Evolutionary conservation across 1,140 invertebrate genomes (phyloP).

Genomic region (Mizuhopecten yessoensis): DNA sequence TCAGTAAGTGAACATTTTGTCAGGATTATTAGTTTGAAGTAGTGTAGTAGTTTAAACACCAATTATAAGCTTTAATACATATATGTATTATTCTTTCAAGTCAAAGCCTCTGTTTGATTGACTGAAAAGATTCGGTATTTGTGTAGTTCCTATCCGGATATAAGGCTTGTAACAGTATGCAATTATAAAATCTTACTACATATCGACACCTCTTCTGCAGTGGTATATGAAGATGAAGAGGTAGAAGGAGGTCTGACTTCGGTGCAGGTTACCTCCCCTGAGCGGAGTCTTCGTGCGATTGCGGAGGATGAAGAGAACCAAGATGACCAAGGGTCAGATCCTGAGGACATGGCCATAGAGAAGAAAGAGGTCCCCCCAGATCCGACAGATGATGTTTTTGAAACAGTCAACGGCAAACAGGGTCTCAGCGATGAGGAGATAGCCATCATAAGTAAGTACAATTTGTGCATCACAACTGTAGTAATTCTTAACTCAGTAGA

Average conservation of each 20-base stretch:
- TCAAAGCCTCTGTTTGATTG: too few species aligned
- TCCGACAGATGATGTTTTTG: slow-evolving; percentile 70
- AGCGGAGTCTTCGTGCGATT: slow-evolving; percentile 74
- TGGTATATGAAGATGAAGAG: slow-evolving; percentile 58
- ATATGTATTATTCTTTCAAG: too few species aligned
- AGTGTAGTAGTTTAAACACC: too few species aligned
- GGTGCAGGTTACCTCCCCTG: slow-evolving; percentile 63
- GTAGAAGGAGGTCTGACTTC: slow-evolving; percentile 50
- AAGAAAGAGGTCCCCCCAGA: slow-evolving; percentile 41
- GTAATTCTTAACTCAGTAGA: background rate
- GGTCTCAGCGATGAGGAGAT: slow-evolving; percentile 76
- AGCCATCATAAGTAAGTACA: slow-evolving; percentile 72
- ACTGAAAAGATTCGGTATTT: too few species aligned
- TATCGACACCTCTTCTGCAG: background rate
- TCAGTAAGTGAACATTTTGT: slow-evolving; percentile 62
- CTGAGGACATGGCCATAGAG: slow-evolving; percentile 46
- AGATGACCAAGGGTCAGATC: slow-evolving; percentile 65
- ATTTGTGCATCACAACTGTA: background rate
- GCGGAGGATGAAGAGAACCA: slow-evolving; percentile 77
- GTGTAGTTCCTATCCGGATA: too few species aligned
- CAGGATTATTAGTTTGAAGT: too few species aligned
- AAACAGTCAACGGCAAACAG: slow-evolving; percentile 63
- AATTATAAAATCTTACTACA: too few species aligned
- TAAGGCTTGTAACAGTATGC: too few species aligned
- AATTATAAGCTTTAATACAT: too few species aligned